Conservation (phyloP, 2,888 invertebrate genomes). For the Branchinecta sandiegonensis region DNA sequence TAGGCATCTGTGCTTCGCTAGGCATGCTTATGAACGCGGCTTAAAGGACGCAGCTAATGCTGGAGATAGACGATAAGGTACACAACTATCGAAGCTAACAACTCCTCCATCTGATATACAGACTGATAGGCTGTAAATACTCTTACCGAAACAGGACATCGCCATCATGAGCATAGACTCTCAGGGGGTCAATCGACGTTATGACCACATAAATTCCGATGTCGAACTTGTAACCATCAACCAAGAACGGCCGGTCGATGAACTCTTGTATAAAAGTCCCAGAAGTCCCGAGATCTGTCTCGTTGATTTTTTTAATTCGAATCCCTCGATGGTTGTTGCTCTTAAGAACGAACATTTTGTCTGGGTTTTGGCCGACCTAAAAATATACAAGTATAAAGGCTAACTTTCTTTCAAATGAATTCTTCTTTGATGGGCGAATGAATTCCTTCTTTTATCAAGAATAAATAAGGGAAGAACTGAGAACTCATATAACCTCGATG, state of each 20-base stretch:
- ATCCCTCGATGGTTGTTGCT: slow-evolving; percentile 82
- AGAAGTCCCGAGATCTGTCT: slow-evolving; percentile 51
- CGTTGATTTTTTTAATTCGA: slow-evolving; percentile 49
- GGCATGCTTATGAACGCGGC: too few species aligned
- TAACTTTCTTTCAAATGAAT: too few species aligned
- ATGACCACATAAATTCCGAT: slow-evolving; percentile 85
- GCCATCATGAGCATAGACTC: slow-evolving; percentile 74
- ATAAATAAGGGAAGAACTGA: too few species aligned
- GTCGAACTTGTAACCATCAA: slow-evolving; percentile 90
- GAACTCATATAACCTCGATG: too few species aligned
- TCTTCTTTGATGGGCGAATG: too few species aligned
- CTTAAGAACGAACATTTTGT: slow-evolving; percentile 72
- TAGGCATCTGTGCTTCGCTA: too few species aligned
- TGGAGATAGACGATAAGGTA: too few species aligned
- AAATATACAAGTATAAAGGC: slow-evolving; percentile 21
- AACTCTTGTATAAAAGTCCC: slow-evolving; percentile 83
- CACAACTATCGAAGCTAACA: too few species aligned
- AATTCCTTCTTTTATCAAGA: too few species aligned
- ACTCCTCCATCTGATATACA: not conserved
- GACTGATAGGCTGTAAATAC: not conserved
- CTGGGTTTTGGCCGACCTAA: slow-evolving; percentile 46
- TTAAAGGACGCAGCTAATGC: too few species aligned
- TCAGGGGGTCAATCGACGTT: slow-evolving; percentile 75
- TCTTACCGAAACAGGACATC: slow-evolving; percentile 70
- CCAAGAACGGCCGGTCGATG: slow-evolving; percentile 67